Percentiles rank a stretch among this genome's conserved stretches.
Conservation (phyloP, 2,797 vertebrate species). For the Sebastes aleutianus region DNA sequence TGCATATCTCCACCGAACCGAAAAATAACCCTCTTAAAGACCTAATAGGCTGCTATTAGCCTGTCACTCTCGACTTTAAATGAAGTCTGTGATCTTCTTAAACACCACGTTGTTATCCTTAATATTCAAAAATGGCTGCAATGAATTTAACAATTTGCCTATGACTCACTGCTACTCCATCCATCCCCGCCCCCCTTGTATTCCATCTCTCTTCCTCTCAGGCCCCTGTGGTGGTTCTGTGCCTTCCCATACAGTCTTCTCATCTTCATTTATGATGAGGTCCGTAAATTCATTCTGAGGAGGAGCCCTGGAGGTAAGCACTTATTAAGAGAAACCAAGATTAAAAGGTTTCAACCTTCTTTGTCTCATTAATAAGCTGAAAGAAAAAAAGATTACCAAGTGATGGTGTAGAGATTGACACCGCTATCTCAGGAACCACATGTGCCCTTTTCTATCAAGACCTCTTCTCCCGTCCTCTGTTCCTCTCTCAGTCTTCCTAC, state of each 20-base stretch:
- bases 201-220: conserved; percentile 53
- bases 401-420: conserved; percentile 1
- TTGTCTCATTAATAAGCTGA: conserved; percentile 60
- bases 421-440: conserved; percentile 16
- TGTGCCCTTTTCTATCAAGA: conserved; percentile 16
- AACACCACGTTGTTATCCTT: conserved; percentile 53
- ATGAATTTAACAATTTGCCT: conserved; percentile 51
- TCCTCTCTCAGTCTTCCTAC: neutral
- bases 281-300: conserved; percentile 91
- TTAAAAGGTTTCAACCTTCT: conserved; percentile 54
- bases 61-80: conserved; percentile 57
- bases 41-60: conserved; percentile 61
- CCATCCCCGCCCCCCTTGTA: neutral
- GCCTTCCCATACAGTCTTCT: conserved; percentile 93
- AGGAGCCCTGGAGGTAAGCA: conserved; percentile 87
- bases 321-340: conserved; percentile 42
- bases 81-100: conserved; percentile 61
- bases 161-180: conserved; percentile 16
- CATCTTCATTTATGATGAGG: conserved; percentile 94
- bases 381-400: neutral
- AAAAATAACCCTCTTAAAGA: conserved; percentile 66
- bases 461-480: neutral
- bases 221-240: conserved; percentile 94
- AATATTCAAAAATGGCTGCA: conserved; percentile 56
- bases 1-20: conserved; percentile 53